Conservation (phyloP, 2,888 invertebrate species). For the Aphrophora alni region DNA sequence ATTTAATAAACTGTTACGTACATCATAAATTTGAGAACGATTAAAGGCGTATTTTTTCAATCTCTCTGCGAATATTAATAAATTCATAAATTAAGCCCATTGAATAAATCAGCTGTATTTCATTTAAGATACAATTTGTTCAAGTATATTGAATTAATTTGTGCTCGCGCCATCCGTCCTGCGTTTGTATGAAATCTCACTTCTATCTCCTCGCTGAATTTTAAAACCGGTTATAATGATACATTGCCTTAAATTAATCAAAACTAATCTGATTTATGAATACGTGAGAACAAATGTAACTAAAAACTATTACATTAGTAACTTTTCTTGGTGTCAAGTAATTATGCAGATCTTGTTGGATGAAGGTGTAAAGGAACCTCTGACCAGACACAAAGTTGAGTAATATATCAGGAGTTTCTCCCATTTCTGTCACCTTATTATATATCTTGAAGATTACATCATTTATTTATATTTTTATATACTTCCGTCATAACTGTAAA, state of each 20-base stretch:
- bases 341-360: background rate
- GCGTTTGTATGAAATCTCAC: background rate
- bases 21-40: no score
- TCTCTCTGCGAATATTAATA: no score
- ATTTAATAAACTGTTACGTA: no score
- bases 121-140: no score
- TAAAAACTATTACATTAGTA: background rate
- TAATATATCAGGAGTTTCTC: background rate
- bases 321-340: no score
- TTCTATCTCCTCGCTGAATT: background rate
- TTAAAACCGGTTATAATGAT: background rate
- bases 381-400: background rate
- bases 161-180: background rate
- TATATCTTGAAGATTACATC: no score
- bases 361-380: background rate
- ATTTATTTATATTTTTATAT: no score
- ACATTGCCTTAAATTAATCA: background rate
- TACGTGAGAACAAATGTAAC: background rate
- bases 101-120: no score
- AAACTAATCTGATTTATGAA: background rate
- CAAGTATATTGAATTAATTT: no score
- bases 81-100: no score
- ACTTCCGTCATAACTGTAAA: no score
- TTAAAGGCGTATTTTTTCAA: no score
- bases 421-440: background rate